Percentiles rank a stretch among this genome's conserved stretches.
phyloP scores from a whole-genome alignment of 2,888 invertebrate species.

The Harpalus rufipes region DNA sequence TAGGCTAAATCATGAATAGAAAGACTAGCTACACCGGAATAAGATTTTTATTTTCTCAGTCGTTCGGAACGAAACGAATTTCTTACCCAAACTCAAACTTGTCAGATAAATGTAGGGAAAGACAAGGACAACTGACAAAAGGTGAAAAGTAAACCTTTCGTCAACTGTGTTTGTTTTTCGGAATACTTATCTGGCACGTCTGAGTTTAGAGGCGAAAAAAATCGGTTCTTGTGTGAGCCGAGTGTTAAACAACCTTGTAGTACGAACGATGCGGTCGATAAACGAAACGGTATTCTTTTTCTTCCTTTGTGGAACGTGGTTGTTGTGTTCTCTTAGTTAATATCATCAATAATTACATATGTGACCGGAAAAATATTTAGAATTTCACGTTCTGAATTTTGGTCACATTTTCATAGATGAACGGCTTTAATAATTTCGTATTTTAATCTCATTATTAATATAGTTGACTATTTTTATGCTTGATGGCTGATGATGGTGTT shows the following conservation, averaged over 20 bases:
- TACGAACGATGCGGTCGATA: constrained; percentile 33
- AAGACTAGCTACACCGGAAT: constrained; percentile 35
- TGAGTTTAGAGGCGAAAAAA: constrained; percentile 42
- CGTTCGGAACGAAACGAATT: constrained; percentile 39
- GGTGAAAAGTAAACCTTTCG: constrained; percentile 43
- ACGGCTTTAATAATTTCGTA: too few species aligned
- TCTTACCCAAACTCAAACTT: constrained; percentile 37
- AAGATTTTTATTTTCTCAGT: constrained; percentile 31
- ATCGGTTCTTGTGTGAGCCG: constrained; percentile 40
- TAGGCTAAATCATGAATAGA: constrained; percentile 39
- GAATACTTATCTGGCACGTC: constrained; percentile 43
- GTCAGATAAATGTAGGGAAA: constrained; percentile 31
- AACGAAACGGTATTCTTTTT: constrained; percentile 33
- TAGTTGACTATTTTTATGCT: too few species aligned
- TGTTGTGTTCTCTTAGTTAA: constrained; percentile 14
- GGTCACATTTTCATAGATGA: too few species aligned
- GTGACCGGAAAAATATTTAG: constrained; percentile 16
- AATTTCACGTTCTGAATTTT: too few species aligned
- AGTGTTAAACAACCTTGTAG: constrained; percentile 38
- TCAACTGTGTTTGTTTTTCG: constrained; percentile 45
- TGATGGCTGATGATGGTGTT: too few species aligned
- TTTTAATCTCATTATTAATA: too few species aligned
- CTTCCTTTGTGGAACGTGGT: constrained; percentile 21
- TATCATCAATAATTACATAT: constrained; percentile 6
- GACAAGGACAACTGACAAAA: constrained; percentile 53